Percentiles rank a stretch among this genome's conserved stretches.
Conservation (phyloP, 2,113 vertebrate genomes). For the Chamaea fasciata region DNA sequence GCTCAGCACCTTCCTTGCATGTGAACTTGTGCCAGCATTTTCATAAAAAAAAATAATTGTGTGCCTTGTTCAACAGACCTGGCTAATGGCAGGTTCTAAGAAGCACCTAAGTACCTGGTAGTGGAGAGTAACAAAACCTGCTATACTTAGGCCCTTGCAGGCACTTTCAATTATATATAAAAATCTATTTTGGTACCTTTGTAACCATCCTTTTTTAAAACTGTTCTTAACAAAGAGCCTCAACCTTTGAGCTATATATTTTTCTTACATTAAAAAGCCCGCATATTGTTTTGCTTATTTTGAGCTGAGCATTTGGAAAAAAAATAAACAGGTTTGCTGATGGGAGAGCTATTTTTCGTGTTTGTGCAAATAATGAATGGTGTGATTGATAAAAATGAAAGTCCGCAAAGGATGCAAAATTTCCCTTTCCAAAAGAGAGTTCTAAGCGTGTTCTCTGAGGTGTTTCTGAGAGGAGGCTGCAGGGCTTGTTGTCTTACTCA, state of each 20-base stretch:
- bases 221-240: background rate
- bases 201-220: slow-evolving; percentile 6
- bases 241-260: background rate
- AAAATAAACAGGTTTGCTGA: slow-evolving; percentile 15
- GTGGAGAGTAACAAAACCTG: slow-evolving; percentile 18
- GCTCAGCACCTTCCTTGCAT: slow-evolving; percentile 3
- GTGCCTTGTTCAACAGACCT: slow-evolving; percentile 16
- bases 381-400: slow-evolving; percentile 14
- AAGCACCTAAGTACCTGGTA: slow-evolving; percentile 55
- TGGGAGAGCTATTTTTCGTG: slow-evolving; percentile 20
- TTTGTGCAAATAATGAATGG: slow-evolving; percentile 11
- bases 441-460: background rate
- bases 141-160: slow-evolving; percentile 40
- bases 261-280: background rate
- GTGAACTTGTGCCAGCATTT: slow-evolving; percentile 41
- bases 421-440: background rate
- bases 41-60: slow-evolving; percentile 19
- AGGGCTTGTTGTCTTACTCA: background rate
- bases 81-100: slow-evolving; percentile 60
- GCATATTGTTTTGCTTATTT: slow-evolving; percentile 1
- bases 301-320: background rate
- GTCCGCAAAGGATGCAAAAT: background rate
- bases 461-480: background rate
- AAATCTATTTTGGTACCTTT: slow-evolving; percentile 22
- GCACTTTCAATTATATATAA: slow-evolving; percentile 62